phyloP scores from a whole-genome alignment of 2,888 invertebrate genomes.

The Tenthredo amoena region DNA sequence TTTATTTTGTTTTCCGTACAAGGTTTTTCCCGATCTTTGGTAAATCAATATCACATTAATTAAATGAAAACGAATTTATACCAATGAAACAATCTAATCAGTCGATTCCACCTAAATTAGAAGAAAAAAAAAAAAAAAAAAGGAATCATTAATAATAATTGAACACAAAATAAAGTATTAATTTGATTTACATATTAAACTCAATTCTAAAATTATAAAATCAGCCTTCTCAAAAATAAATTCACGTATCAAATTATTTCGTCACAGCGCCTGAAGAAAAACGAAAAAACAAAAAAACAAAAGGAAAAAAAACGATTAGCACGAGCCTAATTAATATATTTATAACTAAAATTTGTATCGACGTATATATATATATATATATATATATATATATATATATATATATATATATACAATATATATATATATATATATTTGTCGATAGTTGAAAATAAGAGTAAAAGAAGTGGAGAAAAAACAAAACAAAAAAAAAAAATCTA shows the following conservation, averaged over 20 bases:
- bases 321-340: not conserved
- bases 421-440: conserved; percentile 37
- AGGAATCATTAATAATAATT: conserved; percentile 63
- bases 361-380: not conserved
- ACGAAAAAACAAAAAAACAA: conserved; percentile 60
- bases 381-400: not conserved
- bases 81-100: conserved; percentile 75
- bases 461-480: not conserved
- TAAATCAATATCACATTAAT: conserved; percentile 76
- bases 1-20: not conserved
- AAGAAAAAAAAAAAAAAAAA: conserved; percentile 64
- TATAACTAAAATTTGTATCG: not conserved
- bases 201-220: conserved; percentile 73
- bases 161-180: conserved; percentile 55
- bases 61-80: conserved; percentile 67
- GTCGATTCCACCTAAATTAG: conserved; percentile 69
- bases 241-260: conserved; percentile 68
- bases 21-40: conserved; percentile 72
- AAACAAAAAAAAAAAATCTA: conserved; percentile 49
- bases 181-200: conserved; percentile 67
- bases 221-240: conserved; percentile 73
- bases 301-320: not conserved
- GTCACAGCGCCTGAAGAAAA: conserved; percentile 76
- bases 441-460: conserved; percentile 56
- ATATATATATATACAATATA: no score